Evolutionary conservation across 2,113 vertebrate species (phyloP).

Genomic region (Caloenas nicobarica): DNA sequence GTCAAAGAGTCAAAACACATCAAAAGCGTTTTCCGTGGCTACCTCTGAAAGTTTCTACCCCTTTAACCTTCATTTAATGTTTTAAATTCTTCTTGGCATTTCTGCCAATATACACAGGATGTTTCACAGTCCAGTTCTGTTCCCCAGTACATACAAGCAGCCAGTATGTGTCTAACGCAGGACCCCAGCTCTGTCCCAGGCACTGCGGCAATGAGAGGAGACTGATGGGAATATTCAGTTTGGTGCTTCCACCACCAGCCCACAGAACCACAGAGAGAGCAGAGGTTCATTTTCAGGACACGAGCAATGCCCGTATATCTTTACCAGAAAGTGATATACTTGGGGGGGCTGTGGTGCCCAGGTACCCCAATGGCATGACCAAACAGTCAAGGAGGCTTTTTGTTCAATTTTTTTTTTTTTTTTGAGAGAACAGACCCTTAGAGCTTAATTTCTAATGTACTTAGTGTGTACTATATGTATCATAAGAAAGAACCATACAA

Average conservation of each 20-base stretch:
- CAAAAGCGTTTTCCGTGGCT: background rate
- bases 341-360: background rate
- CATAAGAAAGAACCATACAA: background rate
- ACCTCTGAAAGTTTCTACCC: background rate
- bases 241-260: background rate
- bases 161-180: rapidly evolving
- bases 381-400: background rate
- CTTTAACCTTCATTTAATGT: background rate
- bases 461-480: background rate
- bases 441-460: background rate
- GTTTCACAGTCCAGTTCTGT: background rate
- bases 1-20: background rate
- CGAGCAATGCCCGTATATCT: background rate
- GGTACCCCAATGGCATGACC: rapidly evolving
- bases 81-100: background rate
- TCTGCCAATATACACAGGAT: background rate
- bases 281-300: background rate
- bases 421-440: background rate
- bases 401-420: background rate
- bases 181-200: background rate
- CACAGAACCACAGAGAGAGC: background rate
- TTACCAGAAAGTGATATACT: background rate
- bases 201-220: background rate
- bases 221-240: rapidly evolving
- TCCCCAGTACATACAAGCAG: background rate